Conservation (phyloP, 2,113 vertebrate species). For the Pteronura brasiliensis region DNA sequence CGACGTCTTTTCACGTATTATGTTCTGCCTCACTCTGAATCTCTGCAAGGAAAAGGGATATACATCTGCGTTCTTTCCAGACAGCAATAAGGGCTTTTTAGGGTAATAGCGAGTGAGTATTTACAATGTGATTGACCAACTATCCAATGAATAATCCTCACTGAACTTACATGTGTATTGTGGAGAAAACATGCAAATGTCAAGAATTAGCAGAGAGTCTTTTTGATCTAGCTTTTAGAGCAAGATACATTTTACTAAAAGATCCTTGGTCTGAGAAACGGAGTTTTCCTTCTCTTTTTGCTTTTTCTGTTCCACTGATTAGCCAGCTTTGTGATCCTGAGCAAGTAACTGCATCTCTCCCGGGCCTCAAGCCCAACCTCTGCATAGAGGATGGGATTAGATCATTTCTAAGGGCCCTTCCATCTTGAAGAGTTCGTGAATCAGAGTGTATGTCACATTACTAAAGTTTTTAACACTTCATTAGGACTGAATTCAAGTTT, state of each 20-base stretch:
- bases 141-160: neutral
- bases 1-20: neutral
- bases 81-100: neutral
- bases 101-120: neutral
- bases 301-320: neutral
- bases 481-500: slow-evolving; percentile 45
- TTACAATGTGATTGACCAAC: neutral
- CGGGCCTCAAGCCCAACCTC: neutral
- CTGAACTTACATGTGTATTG: neutral
- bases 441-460: neutral
- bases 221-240: neutral
- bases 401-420: neutral
- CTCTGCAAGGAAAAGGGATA: neutral
- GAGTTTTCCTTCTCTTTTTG: neutral
- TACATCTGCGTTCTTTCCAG: neutral
- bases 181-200: neutral
- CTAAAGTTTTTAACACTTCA: slow-evolving; percentile 14
- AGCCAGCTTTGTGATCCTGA: neutral
- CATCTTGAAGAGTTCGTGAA: neutral
- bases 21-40: neutral
- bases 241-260: neutral
- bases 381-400: neutral
- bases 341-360: neutral
- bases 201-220: neutral
- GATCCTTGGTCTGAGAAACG: neutral